These are phyloP conservation scores for Triplophysa bombifrons DNA, from an alignment of 2,797 vertebrate genomes.

Conservation along the genomic window DNA sequence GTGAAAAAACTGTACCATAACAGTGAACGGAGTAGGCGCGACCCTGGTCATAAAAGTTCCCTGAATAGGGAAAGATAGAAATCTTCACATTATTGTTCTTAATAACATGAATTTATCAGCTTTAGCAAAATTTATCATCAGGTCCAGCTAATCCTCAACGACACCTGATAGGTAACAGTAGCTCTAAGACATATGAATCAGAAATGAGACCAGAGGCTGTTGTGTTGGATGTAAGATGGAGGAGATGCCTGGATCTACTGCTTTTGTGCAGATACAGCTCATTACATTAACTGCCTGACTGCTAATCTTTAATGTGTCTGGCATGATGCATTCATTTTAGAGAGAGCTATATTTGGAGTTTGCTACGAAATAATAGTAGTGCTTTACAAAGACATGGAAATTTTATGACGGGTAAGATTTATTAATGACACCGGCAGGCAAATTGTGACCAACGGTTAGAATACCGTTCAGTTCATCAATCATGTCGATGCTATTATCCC, in stretches of 20 bases:
- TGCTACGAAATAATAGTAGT: background rate
- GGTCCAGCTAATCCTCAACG: background rate
- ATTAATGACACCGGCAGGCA: background rate
- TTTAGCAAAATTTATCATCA: background rate
- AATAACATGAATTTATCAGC: background rate
- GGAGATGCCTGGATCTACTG: background rate
- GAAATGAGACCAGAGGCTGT: background rate
- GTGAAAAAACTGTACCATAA: too few relatives aligned
- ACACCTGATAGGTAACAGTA: background rate
- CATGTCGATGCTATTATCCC: background rate
- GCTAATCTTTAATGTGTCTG: background rate
- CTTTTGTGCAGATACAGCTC: background rate
- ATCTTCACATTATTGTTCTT: too few relatives aligned
- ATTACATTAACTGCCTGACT: conserved; percentile 5
- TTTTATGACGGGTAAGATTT: background rate
- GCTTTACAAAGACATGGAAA: background rate
- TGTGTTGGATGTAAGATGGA: background rate
- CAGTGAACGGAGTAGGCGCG: too few relatives aligned
- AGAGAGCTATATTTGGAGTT: background rate
- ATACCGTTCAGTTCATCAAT: background rate
- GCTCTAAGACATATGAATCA: background rate
- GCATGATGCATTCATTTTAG: background rate
- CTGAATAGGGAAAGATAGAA: too few relatives aligned
- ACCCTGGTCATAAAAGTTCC: too few relatives aligned
- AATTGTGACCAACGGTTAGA: background rate